Percentiles rank a stretch among this genome's conserved stretches.
These are phyloP conservation scores for Bombus balteatus DNA, from an alignment of 1,140 invertebrate species.

Conservation along the genomic window DNA sequence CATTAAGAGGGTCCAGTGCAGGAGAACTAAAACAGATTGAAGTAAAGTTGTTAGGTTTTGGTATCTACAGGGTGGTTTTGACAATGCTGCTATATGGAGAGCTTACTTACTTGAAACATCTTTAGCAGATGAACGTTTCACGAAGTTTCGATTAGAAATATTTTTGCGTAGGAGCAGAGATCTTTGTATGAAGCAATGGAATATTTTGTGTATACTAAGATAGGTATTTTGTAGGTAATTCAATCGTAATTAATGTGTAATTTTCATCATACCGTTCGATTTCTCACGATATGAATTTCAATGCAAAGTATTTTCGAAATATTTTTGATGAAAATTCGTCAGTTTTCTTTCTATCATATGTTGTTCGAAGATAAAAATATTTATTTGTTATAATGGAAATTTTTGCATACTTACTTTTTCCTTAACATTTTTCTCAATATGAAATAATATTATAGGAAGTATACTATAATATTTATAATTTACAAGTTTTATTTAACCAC, in stretches of 20 bases:
- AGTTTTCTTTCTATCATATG: neutral
- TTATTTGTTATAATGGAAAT: neutral
- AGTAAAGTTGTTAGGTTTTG: conserved; percentile 33
- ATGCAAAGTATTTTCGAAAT: neutral
- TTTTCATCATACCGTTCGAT: neutral
- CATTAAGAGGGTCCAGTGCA: conserved; percentile 36
- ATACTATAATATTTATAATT: no score
- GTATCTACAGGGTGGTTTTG: neutral
- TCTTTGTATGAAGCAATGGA: neutral
- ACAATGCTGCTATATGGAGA: conserved; percentile 35
- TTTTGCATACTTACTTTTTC: neutral
- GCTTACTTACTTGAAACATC: conserved; percentile 58
- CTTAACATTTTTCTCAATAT: neutral
- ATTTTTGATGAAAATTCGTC: neutral
- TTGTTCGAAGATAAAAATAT: neutral
- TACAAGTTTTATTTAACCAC: neutral
- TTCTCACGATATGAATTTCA: no score
- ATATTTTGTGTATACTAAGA: neutral
- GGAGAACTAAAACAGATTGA: conserved; percentile 57
- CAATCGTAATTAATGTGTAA: neutral
- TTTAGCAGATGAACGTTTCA: conserved; percentile 34
- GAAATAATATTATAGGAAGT: no score
- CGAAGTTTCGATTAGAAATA: conserved; percentile 7
- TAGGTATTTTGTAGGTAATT: neutral
- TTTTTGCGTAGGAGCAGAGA: neutral